phyloP scores from a whole-genome alignment of 2,797 vertebrate genomes.

The Chaetodon trifasciatus region DNA sequence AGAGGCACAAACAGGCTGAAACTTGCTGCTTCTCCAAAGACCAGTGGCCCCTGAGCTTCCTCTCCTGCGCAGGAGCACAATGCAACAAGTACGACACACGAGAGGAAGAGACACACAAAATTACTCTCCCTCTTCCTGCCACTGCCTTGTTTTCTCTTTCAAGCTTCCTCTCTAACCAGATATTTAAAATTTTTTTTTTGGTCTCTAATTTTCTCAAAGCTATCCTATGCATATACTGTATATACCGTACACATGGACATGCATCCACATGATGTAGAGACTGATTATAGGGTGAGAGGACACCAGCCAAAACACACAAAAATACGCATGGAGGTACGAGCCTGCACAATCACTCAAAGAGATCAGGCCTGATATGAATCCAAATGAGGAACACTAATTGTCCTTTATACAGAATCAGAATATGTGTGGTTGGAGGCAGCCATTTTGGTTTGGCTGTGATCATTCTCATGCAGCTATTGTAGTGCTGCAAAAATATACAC shows the following conservation, averaged over 20 bases:
- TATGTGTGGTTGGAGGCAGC: conserved; percentile 54
- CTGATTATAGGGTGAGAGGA: conserved; percentile 60
- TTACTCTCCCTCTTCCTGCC: conserved; percentile 27
- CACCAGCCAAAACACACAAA: conserved; percentile 54
- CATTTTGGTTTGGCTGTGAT: conserved; percentile 66
- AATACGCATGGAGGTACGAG: conserved; percentile 54
- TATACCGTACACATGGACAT: conserved; percentile 30
- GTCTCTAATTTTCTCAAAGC: conserved; percentile 48
- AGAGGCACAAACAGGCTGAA: conserved; percentile 59
- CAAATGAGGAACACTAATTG: conserved; percentile 71
- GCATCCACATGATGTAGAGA: conserved; percentile 37
- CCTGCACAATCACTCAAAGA: conserved; percentile 60
- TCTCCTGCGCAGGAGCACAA: conserved; percentile 43
- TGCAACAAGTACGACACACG: conserved; percentile 49
- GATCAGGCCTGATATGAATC: conserved; percentile 67
- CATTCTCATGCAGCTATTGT: conserved; percentile 36
- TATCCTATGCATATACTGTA: conserved; percentile 12
- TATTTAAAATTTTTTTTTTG: conserved; percentile 20
- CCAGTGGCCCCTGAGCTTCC: conserved; percentile 49
- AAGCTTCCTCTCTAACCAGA: conserved; percentile 37
- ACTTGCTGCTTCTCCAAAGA: conserved; percentile 55
- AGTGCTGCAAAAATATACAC: conserved; percentile 38
- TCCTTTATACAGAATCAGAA: conserved; percentile 67
- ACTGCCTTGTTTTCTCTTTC: conserved; percentile 46
- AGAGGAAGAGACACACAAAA: conserved; percentile 32